These are phyloP conservation scores for Melanotaenia maccullochi DNA, from an alignment of 2,797 vertebrate species.

Conservation along the genomic window DNA sequence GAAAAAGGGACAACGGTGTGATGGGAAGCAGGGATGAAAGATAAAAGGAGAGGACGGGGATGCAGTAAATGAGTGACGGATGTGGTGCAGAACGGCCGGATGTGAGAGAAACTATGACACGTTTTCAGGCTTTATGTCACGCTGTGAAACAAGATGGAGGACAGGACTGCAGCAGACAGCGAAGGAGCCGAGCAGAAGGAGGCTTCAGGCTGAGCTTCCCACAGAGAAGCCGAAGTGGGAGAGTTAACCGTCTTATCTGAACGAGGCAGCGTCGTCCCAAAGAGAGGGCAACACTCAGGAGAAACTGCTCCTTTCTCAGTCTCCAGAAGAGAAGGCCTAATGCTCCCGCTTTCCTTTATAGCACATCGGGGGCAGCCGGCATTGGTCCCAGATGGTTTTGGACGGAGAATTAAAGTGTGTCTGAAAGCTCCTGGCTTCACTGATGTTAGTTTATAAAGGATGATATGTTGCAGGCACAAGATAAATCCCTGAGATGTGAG, in stretches of 20 bases:
- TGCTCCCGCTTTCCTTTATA: constrained; percentile 1
- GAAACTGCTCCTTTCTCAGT: constrained; percentile 33
- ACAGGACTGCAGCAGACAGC: constrained; percentile 57
- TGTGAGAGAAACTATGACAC: constrained; percentile 49
- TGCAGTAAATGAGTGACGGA: constrained; percentile 31
- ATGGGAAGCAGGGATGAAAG: constrained; percentile 26
- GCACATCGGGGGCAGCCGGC: not conserved
- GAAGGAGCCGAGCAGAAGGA: constrained; percentile 52
- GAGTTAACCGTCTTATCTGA: constrained; percentile 62
- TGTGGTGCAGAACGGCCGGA: constrained; percentile 13
- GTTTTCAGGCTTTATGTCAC: constrained; percentile 56
- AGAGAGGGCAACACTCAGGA: constrained; percentile 53
- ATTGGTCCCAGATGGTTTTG: constrained; percentile 18
- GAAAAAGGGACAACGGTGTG: constrained; percentile 31
- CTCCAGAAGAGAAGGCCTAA: constrained; percentile 32
- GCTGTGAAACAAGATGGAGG: constrained; percentile 75
- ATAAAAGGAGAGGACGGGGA: constrained; percentile 38
- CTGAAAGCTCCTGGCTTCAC: not conserved
- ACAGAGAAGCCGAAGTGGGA: constrained; percentile 35
- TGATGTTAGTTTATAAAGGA: too few species aligned
- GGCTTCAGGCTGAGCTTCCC: constrained; percentile 63
- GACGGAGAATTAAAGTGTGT: constrained; percentile 8
- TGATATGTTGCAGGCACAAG: too few species aligned
- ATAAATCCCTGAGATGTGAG: too few species aligned
- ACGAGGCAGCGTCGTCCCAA: constrained; percentile 45